Conservation (phyloP, 2,113 vertebrate genomes). For the Actenoides lindsayi region DNA sequence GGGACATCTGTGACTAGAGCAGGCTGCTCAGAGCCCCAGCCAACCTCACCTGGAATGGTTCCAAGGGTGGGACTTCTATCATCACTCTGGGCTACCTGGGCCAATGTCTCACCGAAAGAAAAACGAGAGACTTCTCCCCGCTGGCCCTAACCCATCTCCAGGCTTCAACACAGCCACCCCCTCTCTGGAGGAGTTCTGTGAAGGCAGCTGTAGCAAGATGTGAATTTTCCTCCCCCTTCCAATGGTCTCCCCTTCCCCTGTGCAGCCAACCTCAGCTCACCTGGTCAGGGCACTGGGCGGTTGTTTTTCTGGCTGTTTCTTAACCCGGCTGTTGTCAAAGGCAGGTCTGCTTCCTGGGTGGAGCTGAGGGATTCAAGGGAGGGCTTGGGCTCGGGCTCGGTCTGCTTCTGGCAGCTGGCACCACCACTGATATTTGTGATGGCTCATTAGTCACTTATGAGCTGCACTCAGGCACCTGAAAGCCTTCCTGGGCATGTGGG, state of each 20-base stretch:
- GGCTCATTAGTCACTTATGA: slow-evolving; percentile 18
- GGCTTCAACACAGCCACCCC: not conserved
- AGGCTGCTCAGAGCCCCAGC: no score
- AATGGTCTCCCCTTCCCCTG: not conserved
- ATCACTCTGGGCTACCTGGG: no score
- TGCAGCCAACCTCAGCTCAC: not conserved
- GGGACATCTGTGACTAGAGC: no score
- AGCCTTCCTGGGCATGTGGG: not conserved
- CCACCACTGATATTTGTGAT: not conserved
- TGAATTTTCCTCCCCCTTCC: not conserved
- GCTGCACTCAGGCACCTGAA: slow-evolving; percentile 1
- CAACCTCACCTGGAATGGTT: no score
- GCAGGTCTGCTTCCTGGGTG: not conserved
- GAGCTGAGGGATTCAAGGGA: not conserved
- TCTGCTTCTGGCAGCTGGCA: not conserved
- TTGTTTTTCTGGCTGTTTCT: not conserved
- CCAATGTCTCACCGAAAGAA: not conserved
- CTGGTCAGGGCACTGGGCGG: accelerated
- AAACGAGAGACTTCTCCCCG: not conserved
- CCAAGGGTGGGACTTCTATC: no score
- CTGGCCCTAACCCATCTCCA: not conserved
- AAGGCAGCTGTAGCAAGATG: not conserved
- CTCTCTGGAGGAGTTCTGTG: not conserved
- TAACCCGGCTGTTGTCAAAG: not conserved
- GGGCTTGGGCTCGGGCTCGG: not conserved